Evolutionary conservation across 2,113 vertebrate species (phyloP).

Genomic region (Gavia stellata): DNA sequence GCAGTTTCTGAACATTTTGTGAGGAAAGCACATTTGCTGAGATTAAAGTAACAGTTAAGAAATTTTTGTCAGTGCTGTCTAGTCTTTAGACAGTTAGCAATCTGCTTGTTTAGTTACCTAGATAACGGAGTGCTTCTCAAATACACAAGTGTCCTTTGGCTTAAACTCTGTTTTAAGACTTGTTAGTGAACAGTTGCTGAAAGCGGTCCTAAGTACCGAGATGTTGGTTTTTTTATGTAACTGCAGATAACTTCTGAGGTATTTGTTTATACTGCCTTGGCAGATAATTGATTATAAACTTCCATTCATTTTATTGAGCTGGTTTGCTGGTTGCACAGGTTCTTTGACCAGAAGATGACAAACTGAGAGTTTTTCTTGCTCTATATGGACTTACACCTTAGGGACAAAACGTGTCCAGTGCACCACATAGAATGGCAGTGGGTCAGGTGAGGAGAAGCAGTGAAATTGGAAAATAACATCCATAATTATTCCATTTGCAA

Average conservation of each 20-base stretch:
- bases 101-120: neutral
- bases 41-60: neutral
- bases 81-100: neutral
- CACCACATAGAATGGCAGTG: neutral
- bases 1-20: neutral
- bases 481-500: neutral
- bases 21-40: neutral
- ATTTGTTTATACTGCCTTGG: neutral
- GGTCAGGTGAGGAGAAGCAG: neutral
- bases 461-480: neutral
- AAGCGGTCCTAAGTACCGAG: neutral
- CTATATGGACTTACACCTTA: neutral
- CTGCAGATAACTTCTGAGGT: neutral
- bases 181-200: neutral
- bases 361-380: neutral
- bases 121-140: neutral
- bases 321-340: neutral
- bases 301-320: neutral
- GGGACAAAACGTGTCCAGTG: neutral
- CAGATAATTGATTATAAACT: neutral
- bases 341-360: neutral
- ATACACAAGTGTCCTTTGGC: neutral
- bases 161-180: neutral
- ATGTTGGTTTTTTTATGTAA: neutral
- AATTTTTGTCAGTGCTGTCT: neutral